Conservation (phyloP, 2,113 vertebrate species). For the Delphinapterus leucas region DNA sequence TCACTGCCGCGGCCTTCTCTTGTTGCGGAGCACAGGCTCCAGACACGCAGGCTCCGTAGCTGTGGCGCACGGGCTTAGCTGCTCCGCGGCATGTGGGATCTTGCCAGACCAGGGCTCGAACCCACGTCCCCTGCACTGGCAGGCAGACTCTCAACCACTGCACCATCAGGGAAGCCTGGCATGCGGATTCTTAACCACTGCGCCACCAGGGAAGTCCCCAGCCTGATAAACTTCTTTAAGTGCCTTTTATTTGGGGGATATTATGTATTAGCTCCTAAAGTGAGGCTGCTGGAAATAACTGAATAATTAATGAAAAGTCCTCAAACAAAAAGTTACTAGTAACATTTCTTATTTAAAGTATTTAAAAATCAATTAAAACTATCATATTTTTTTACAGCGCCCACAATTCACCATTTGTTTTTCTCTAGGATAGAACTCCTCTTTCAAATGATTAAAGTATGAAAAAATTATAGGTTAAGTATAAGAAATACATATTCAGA, state of each 20-base stretch:
- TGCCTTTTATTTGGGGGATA: background rate
- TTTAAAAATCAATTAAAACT: conserved; percentile 1
- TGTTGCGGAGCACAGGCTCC: no score
- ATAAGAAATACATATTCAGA: background rate
- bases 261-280: background rate
- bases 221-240: background rate
- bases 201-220: background rate
- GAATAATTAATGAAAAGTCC: conserved; percentile 20
- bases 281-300: background rate
- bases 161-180: no score
- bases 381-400: background rate
- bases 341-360: conserved; percentile 4
- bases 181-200: no score
- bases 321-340: background rate
- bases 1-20: no score
- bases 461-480: background rate
- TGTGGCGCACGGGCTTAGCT: no score
- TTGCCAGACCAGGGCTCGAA: no score
- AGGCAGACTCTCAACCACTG: no score
- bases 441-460: background rate
- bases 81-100: no score
- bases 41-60: no score
- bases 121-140: no score
- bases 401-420: background rate
- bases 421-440: background rate